A percentile compares a stretch with the other conserved stretches of the same genome.
These are phyloP conservation scores for Scaptomyza hsui DNA, from an alignment of 1,140 invertebrate species.

Conservation along the genomic window DNA sequence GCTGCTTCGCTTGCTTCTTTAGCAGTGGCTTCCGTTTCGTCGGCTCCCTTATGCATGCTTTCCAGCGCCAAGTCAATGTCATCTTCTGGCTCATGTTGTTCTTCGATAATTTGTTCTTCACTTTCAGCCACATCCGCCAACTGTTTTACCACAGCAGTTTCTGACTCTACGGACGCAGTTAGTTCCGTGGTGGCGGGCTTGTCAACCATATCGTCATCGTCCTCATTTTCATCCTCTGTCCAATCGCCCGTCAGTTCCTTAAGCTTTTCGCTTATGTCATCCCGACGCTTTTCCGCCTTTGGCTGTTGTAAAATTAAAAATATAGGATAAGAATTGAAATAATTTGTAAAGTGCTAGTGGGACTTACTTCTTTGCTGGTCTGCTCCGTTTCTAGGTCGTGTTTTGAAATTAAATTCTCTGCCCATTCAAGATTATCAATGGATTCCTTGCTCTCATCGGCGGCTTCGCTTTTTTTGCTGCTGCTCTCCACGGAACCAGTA, in stretches of 20 bases:
- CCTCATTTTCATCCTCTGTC: conserved; percentile 81
- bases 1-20: conserved; percentile 15
- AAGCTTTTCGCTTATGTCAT: conserved; percentile 77
- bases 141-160: conserved; percentile 27
- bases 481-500: conserved; percentile 50
- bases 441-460: conserved; percentile 76
- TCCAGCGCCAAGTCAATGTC: conserved; percentile 74
- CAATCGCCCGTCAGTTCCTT: conserved; percentile 82
- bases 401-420: conserved; percentile 75
- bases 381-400: conserved; percentile 68
- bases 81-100: conserved; percentile 55
- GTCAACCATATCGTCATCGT: conserved; percentile 53
- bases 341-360: background rate
- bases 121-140: conserved; percentile 21
- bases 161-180: conserved; percentile 9
- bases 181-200: conserved; percentile 48
- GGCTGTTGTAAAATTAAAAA: conserved; percentile 33
- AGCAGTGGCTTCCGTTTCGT: conserved; percentile 23
- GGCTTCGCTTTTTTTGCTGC: conserved; percentile 53
- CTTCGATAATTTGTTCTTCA: conserved; percentile 19
- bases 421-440: conserved; percentile 78
- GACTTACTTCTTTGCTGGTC: conserved; percentile 68
- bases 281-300: conserved; percentile 65
- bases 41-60: conserved; percentile 63
- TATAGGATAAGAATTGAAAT: background rate